These are phyloP conservation scores for Coelinius sp. DNA, from an alignment of 2,888 invertebrate species.

Conservation along the genomic window DNA sequence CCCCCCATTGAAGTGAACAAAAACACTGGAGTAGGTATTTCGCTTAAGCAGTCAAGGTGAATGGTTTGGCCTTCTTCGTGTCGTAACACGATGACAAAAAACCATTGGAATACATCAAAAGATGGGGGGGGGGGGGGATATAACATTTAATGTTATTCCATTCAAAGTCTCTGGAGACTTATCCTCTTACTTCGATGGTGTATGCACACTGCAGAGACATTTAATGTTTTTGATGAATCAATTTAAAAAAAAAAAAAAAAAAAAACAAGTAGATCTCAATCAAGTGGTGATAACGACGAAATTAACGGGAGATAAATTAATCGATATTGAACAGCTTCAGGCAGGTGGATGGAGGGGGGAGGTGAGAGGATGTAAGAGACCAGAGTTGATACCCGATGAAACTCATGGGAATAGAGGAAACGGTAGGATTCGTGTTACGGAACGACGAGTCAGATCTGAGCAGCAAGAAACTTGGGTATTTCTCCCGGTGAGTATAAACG, in stretches of 20 bases:
- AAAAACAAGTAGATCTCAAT: constrained; percentile 40
- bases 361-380: constrained; percentile 5
- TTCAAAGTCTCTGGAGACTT: constrained; percentile 28
- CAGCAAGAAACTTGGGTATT: constrained; percentile 37
- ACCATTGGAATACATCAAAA: constrained; percentile 13
- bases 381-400: constrained; percentile 2
- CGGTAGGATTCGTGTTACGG: constrained; percentile 41
- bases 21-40: constrained; percentile 41
- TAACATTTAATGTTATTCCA: constrained; percentile 34
- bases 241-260: background rate
- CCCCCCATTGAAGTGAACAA: background rate
- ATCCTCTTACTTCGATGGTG: background rate
- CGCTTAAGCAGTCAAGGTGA: constrained; percentile 42
- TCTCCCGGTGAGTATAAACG: constrained; percentile 34
- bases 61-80: constrained; percentile 42
- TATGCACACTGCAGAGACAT: background rate
- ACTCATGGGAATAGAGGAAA: constrained; percentile 43
- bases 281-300: constrained; percentile 42
- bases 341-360: constrained; percentile 37
- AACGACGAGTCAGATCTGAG: constrained; percentile 41
- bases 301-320: constrained; percentile 43
- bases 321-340: constrained; percentile 36
- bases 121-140: too few relatives aligned
- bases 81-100: constrained; percentile 36
- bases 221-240: background rate